Evolutionary conservation across 30 jellyfish, hydroid and myxozoan species (phyloP).

Genomic region (Haliclystus octoradiatus): DNA sequence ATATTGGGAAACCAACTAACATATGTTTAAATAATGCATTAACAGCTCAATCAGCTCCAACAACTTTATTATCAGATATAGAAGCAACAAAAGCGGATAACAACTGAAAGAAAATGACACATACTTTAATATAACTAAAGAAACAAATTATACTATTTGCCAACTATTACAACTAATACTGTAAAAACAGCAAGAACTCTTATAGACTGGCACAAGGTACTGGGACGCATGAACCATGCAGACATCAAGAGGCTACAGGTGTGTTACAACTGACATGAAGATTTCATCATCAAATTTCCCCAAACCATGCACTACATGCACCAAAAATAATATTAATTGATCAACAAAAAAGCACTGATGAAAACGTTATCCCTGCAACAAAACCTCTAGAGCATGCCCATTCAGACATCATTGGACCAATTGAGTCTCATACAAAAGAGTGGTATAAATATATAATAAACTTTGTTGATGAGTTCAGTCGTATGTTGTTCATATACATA

Average conservation of each 20-base stretch:
- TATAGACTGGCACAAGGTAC: constrained; percentile 24
- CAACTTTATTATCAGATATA: constrained; percentile 23
- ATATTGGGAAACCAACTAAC: constrained; percentile 6
- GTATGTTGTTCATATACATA: too few species aligned
- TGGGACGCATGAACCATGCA: constrained; percentile 34
- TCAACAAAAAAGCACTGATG: constrained; percentile 12
- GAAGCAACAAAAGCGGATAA: constrained; percentile 28
- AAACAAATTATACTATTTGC: constrained; percentile 25
- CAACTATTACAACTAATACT: constrained; percentile 15
- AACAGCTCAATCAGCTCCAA: constrained; percentile 20
- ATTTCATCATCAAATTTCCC: constrained; percentile 9
- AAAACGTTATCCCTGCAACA: constrained; percentile 11
- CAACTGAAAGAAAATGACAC: neutral
- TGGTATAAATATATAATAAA: constrained; percentile 28
- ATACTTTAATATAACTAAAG: constrained; percentile 5
- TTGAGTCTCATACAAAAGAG: constrained; percentile 22
- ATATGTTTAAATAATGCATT: constrained; percentile 25
- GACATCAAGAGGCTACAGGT: constrained; percentile 29
- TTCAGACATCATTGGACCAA: constrained; percentile 34
- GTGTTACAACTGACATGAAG: constrained; percentile 34
- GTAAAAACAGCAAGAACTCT: constrained; percentile 15
- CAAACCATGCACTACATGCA: constrained; percentile 16
- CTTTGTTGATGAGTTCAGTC: constrained; percentile 24
- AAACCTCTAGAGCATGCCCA: constrained; percentile 21
- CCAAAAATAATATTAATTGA: constrained; percentile 21